phyloP scores from a whole-genome alignment of 2,888 invertebrate species.

The Chymomyza fuscimana region DNA sequence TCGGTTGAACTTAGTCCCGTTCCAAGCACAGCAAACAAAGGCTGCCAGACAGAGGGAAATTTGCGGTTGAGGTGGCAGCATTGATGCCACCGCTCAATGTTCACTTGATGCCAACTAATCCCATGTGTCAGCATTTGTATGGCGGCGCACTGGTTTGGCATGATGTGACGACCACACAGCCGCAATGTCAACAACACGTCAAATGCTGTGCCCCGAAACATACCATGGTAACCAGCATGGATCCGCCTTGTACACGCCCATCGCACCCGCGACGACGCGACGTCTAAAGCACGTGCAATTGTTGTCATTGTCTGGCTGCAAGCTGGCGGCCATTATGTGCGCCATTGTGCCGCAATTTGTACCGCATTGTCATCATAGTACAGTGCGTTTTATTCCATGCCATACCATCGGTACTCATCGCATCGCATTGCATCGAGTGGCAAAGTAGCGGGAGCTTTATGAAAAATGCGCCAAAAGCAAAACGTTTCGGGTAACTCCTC shows the following conservation, averaged over 20 bases:
- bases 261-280: too few relatives aligned
- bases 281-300: slow-evolving; percentile 15
- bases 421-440: background rate
- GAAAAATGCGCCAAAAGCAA: slow-evolving; percentile 24
- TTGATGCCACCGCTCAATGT: slow-evolving; percentile 30
- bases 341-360: slow-evolving; percentile 63
- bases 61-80: slow-evolving; percentile 8
- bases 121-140: slow-evolving; percentile 56
- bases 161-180: background rate
- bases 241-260: background rate
- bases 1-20: background rate
- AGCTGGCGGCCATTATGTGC: background rate
- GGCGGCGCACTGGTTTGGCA: slow-evolving; percentile 22
- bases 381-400: background rate
- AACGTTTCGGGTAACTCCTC: background rate
- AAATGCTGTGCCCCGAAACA: background rate
- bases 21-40: slow-evolving; percentile 9
- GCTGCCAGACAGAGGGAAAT: background rate
- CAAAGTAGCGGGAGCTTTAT: slow-evolving; percentile 21
- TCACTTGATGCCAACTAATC: slow-evolving; percentile 64
- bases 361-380: slow-evolving; percentile 52
- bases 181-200: slow-evolving; percentile 23
- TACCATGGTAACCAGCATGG: background rate
- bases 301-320: slow-evolving; percentile 39
- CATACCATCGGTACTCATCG: background rate